phyloP scores from a whole-genome alignment of 2,113 vertebrate species.

The Egretta garzetta region DNA sequence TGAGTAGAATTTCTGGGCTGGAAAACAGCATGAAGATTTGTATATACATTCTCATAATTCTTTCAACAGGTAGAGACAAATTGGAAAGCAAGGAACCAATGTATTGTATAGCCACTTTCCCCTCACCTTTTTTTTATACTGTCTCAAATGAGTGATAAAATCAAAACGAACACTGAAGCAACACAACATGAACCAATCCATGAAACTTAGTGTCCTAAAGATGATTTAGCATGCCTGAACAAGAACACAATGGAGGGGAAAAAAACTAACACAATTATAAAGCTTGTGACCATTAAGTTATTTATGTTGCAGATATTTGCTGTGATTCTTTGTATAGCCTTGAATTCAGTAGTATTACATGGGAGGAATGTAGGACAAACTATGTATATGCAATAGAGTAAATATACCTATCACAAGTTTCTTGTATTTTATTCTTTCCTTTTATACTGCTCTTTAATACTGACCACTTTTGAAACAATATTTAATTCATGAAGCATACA shows the following conservation, averaged over 20 bases:
- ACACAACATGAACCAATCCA: conserved; percentile 11
- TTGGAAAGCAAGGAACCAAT: conserved; percentile 14
- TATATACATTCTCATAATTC: not conserved
- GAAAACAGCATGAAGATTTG: conserved; percentile 11
- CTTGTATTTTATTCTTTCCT: not conserved
- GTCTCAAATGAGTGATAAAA: conserved; percentile 26
- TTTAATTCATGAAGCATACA: not conserved
- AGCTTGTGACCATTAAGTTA: conserved; percentile 48
- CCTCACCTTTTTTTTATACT: conserved; percentile 1
- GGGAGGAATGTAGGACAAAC: not conserved
- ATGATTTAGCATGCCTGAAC: conserved; percentile 42
- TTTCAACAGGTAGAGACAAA: conserved; percentile 40
- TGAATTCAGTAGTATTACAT: not conserved
- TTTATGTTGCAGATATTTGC: conserved; percentile 17
- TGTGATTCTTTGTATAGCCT: conserved; percentile 40
- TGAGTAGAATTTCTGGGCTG: conserved; percentile 15
- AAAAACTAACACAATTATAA: conserved; percentile 54
- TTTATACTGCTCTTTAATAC: not conserved
- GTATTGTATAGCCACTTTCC: not conserved
- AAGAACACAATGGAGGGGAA: conserved; percentile 19
- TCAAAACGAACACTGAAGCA: conserved; percentile 55
- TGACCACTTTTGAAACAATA: not conserved
- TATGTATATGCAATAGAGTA: not conserved
- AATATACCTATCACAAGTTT: not conserved
- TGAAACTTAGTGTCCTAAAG: conserved; percentile 54